Base-by-base conservation (phyloP, 2,888 invertebrate genomes). In the Drosophila austrosaltans region DNA sequence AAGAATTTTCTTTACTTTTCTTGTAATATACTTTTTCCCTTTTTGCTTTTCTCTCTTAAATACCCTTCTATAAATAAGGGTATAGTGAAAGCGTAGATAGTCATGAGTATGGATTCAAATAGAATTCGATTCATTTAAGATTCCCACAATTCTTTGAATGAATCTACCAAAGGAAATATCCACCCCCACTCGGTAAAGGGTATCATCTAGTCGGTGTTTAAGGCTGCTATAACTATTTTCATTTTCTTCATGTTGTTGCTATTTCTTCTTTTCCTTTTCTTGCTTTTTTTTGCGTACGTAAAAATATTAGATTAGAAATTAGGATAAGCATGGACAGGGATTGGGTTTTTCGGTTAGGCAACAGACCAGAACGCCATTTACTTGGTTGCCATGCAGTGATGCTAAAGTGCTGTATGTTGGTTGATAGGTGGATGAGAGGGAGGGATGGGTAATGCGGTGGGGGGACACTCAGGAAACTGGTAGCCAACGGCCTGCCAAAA, bases 231-330 rank as follows among this genome's bases (percentile, higher is more conserved):
- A 2, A 1, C 8, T 36, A 3, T 36, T 8, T 36, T 36, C 36
- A 36, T 36, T 36, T 36, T 40, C 40, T 10, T 16, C 16, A 16
- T 48, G 48, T 48, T 48, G 48, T 48, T 22, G 22, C 10, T 48
- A 3, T 48, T 48, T 22, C 22, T 48, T 8, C 22, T 22, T 22
- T 48, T 16, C 16, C 25, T 58, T 65, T 66, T 61, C 36, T 32
- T 61, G 40, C 58, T 57, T 62, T 66, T 63, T 42, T 40, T 62
- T 53, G 61, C 39, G 64, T 80, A 82, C 74, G 82, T 82, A 78
- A 87, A 84, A 86, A 87, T 87, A 87, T 87, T 87, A 87, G 86
- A 87, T 87, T 87, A 85, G 86, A 86, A 86, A 87, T 87, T 87
- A 87, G 87, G 83, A 87, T 85, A 82, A 69, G 75, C 83, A 66